A percentile compares a stretch with the other conserved stretches of the same genome.
phyloP scores from a whole-genome alignment of 2,113 vertebrate genomes.

The Acrocephalus kingi region DNA sequence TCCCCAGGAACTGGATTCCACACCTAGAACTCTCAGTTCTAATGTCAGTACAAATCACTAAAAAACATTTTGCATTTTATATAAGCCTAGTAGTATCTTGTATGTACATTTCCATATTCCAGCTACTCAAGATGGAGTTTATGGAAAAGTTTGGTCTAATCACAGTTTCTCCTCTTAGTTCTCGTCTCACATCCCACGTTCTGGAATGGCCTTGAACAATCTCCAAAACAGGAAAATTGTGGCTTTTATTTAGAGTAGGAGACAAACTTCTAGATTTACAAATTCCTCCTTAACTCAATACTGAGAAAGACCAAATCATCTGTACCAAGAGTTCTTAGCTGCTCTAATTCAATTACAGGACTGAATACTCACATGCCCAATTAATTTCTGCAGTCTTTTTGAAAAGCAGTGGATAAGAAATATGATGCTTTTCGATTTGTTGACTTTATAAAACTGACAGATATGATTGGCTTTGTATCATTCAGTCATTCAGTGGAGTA shows the following conservation, averaged over 20 bases:
- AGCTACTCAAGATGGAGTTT: background rate
- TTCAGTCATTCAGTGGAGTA: background rate
- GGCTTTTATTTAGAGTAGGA: background rate
- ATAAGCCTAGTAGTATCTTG: background rate
- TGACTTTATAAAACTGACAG: background rate
- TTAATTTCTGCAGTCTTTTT: background rate
- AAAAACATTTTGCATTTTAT: background rate
- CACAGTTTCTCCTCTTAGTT: background rate
- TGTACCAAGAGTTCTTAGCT: background rate
- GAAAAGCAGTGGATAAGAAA: background rate
- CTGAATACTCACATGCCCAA: background rate
- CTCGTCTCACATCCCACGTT: background rate
- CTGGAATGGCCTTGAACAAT: background rate
- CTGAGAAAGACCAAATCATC: background rate
- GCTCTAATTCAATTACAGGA: background rate
- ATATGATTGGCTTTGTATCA: background rate
- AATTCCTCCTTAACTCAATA: background rate
- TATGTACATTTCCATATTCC: background rate
- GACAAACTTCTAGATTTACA: background rate
- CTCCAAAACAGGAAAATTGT: background rate
- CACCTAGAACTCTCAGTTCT: background rate
- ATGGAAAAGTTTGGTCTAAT: background rate
- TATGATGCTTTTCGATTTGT: background rate
- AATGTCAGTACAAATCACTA: background rate
- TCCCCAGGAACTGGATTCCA: background rate